A percentile compares a stretch with the other conserved stretches of the same genome.
Conservation (phyloP, 2,888 invertebrate species). For the Dasypogon diadema region DNA sequence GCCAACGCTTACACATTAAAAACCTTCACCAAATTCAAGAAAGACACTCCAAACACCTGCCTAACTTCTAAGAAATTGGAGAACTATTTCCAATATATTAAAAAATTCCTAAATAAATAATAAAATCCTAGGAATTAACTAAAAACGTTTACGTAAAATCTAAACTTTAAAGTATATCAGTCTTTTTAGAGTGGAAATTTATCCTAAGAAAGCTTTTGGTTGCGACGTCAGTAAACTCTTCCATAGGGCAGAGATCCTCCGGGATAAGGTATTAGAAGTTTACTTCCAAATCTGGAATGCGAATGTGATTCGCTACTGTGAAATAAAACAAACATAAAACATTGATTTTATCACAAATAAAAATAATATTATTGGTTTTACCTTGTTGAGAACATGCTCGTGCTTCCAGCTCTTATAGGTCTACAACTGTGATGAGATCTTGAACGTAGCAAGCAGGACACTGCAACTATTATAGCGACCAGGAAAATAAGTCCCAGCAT, state of each 20-base stretch:
- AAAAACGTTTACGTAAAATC: background rate
- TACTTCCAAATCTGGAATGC: conserved; percentile 65
- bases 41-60: conserved; percentile 15
- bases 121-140: conserved; percentile 2
- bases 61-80: background rate
- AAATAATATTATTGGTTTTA: conserved; percentile 51
- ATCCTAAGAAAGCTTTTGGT: background rate
- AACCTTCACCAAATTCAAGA: conserved; percentile 19
- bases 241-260: conserved; percentile 65
- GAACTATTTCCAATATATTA: conserved; percentile 3
- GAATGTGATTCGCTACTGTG: conserved; percentile 67
- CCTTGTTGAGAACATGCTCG: conserved; percentile 58
- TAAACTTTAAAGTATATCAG: conserved; percentile 45
- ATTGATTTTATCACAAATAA: no score
- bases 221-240: conserved; percentile 64
- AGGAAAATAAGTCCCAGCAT: conserved; percentile 79
- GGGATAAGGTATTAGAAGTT: conserved; percentile 66
- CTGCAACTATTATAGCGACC: conserved; percentile 77
- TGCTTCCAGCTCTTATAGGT: conserved; percentile 53
- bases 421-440: conserved; percentile 65
- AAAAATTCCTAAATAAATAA: conserved; percentile 24
- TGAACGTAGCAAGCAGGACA: conserved; percentile 75
- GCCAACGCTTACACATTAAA: background rate
- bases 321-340: conserved; percentile 17
- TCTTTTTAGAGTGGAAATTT: conserved; percentile 25